Evolutionary conservation across 2,888 invertebrate genomes (phyloP), one percentile per base, ranked within the genome.

Genomic region (Gryllus longicercus): DNA sequence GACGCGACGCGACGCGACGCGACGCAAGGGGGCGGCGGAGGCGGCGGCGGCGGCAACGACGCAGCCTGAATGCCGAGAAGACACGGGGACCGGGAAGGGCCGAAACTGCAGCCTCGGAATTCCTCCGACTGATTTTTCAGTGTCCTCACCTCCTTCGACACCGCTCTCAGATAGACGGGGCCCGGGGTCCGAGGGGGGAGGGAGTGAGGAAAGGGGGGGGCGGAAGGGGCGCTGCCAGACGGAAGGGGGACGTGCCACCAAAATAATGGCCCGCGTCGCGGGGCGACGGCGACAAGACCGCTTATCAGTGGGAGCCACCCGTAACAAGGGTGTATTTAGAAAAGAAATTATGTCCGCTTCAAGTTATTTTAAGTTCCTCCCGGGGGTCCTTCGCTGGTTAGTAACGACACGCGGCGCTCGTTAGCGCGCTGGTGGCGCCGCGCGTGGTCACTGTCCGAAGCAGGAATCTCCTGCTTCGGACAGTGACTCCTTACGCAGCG

Each of bases 121-220:
- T 78, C 74, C 78, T 63, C 51, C 50, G 25, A 81, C 79, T 79
- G 78, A 81, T 79, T 38, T 81, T 82, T 82, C 82, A 82, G 78
- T 79, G 82, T 81, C 82, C 75, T 79, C 80, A 79, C 82, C 77
- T 82, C 81, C 78, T 80, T 80, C 82, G 76, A 74, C 75, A 80
- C 80, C 18, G 25, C 11, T 63, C n/a, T 14, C 16, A 63, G 63
- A 63, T 63, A 63, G 63, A 38, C 38, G 38, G 5, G 38, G 5
- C 38, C 38, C 38, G 38, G 5, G 38, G 5, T 5, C 38, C 38
- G 38, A 0, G 5, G 8, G 0, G 38, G 3, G 38, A 4, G 38
- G 5, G 3, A 5, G 38, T 3, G 3, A 0, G 8, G 63, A 1
- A 21, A 21, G 3, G 14, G 63, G n/a, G 16, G 2, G 10, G 2